Evolutionary conservation across 1,140 invertebrate genomes (phyloP).

Genomic region (Diorhabda elongata): DNA sequence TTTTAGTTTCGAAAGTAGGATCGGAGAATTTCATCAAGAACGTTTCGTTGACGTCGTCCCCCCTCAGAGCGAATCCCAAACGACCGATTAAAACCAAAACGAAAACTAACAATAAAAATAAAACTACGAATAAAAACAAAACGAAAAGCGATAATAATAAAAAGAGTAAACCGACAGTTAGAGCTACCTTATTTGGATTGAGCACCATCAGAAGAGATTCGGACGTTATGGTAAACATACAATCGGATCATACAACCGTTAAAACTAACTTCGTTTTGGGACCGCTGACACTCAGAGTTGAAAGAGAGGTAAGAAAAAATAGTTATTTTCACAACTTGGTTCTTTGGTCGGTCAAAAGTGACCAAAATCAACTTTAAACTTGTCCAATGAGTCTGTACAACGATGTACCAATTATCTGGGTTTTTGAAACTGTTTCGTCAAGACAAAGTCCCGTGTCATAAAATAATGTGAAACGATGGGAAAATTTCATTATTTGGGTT

Average conservation of each 20-base stretch:
- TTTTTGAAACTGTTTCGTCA: too few relatives aligned
- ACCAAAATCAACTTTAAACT: too few relatives aligned
- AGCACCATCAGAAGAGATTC: conserved; percentile 70
- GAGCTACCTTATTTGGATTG: conserved; percentile 73
- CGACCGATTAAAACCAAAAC: conserved; percentile 11
- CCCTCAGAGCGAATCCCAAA: conserved; percentile 22
- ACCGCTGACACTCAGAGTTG: conserved; percentile 71
- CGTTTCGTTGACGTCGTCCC: conserved; percentile 18
- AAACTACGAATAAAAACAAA: conserved; percentile 40
- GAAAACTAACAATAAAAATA: conserved; percentile 9
- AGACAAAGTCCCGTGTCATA: too few relatives aligned
- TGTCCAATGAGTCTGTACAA: too few relatives aligned
- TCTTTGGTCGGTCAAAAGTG: too few relatives aligned
- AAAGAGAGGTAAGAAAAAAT: conserved; percentile 62
- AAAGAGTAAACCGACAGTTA: conserved; percentile 59
- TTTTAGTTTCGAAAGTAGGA: conserved; percentile 42
- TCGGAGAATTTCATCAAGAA: conserved; percentile 25
- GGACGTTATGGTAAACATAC: conserved; percentile 73
- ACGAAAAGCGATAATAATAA: conserved; percentile 47
- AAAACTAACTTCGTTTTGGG: conserved; percentile 76
- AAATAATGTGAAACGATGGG: too few relatives aligned
- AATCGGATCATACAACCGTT: conserved; percentile 72
- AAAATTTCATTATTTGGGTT: too few relatives aligned
- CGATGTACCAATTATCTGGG: too few relatives aligned
- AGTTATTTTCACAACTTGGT: not conserved